Percentiles rank a stretch among this genome's conserved stretches.
Conservation (phyloP, 2,888 invertebrate genomes). For the Mythimna loreyi region DNA sequence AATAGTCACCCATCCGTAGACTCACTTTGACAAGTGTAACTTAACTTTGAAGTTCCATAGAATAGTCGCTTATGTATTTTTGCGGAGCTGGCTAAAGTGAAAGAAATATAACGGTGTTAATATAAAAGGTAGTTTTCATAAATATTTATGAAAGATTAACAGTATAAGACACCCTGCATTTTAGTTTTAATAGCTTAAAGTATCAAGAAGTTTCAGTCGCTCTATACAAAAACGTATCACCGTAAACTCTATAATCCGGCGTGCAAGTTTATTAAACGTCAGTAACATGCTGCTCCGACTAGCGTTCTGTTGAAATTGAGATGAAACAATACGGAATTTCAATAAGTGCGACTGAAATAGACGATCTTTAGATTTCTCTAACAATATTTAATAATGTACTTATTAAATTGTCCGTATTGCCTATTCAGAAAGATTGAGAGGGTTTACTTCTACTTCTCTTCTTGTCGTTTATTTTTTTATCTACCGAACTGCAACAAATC, state of each 20-base stretch:
- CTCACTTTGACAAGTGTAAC: too few relatives aligned
- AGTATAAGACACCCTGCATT: not conserved
- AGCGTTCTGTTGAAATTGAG: constrained; percentile 70
- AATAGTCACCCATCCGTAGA: too few relatives aligned
- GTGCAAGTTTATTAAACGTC: constrained; percentile 84
- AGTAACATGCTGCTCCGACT: constrained; percentile 77
- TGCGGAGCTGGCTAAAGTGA: too few relatives aligned
- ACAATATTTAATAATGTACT: constrained; percentile 60
- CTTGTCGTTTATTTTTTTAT: not conserved
- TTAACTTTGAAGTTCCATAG: too few relatives aligned
- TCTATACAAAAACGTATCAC: constrained; percentile 74
- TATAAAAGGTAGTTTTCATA: not conserved
- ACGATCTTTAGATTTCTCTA: constrained; percentile 61
- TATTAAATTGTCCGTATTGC: constrained; percentile 63
- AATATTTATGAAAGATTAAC: not conserved
- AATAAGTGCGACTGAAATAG: constrained; percentile 72
- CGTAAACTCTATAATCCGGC: constrained; percentile 76
- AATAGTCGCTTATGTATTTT: too few relatives aligned
- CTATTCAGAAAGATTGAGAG: constrained; percentile 14
- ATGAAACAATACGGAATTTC: constrained; percentile 72
- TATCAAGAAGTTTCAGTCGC: constrained; percentile 31
- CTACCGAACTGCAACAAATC: not conserved
- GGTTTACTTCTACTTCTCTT: not conserved
- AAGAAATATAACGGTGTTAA: too few relatives aligned
- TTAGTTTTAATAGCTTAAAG: constrained; percentile 1